Percentiles rank a stretch among this genome's conserved stretches.
Evolutionary conservation across 2,888 invertebrate species (phyloP).

Genomic region (Encarsia formosa): DNA sequence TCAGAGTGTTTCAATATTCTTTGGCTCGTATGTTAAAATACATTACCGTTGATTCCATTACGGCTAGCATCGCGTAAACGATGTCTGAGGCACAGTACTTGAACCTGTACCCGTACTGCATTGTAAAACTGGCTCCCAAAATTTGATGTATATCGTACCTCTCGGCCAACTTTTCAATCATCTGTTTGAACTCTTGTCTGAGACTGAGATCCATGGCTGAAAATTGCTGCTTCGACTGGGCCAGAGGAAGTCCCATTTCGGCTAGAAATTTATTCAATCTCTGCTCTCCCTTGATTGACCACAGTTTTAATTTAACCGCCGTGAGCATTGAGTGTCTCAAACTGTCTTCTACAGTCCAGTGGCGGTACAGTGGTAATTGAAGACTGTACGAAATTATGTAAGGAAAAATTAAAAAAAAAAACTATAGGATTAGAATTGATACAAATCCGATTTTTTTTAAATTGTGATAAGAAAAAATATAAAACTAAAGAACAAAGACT

Average conservation of each 20-base stretch:
- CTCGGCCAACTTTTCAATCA: slow-evolving; percentile 62
- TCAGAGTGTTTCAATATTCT: neutral
- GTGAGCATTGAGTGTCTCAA: slow-evolving; percentile 75
- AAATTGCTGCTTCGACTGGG: slow-evolving; percentile 81
- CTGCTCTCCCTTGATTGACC: slow-evolving; percentile 81
- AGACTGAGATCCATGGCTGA: slow-evolving; percentile 83
- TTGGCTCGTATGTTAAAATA: neutral
- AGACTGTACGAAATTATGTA: slow-evolving; percentile 53
- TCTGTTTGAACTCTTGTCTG: slow-evolving; percentile 69
- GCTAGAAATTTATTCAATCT: slow-evolving; percentile 79
- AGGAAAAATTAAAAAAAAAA: slow-evolving; percentile 6
- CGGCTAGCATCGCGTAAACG: slow-evolving; percentile 73
- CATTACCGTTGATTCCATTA: slow-evolving; percentile 69
- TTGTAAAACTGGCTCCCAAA: slow-evolving; percentile 72
- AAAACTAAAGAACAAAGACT: too few species aligned
- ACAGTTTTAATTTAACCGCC: slow-evolving; percentile 77
- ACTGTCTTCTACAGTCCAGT: slow-evolving; percentile 87
- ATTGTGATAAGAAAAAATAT: too few species aligned
- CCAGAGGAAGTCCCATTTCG: slow-evolving; percentile 84
- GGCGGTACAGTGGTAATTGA: slow-evolving; percentile 78
- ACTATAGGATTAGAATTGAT: neutral
- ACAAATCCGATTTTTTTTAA: too few species aligned
- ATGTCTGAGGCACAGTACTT: slow-evolving; percentile 79
- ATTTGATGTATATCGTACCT: slow-evolving; percentile 69
- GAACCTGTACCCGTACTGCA: slow-evolving; percentile 77